A percentile compares a stretch with the other conserved stretches of the same genome.
Evolutionary conservation across 2,113 vertebrate species (phyloP).

Genomic region (Indicator maculatus): DNA sequence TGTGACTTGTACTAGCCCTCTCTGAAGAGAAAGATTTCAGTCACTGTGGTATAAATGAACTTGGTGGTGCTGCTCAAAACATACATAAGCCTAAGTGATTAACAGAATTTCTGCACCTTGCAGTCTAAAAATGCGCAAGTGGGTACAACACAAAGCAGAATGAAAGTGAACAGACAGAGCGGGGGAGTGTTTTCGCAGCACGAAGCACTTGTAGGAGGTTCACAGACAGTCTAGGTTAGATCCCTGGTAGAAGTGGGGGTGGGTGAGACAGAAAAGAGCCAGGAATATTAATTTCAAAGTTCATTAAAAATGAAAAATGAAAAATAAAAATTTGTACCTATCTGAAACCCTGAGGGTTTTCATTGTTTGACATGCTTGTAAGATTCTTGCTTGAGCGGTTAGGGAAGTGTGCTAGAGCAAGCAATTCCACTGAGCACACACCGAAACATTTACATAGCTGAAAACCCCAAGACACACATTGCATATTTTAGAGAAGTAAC

Average conservation of each 20-base stretch:
- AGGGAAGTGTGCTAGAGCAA: background rate
- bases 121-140: constrained; percentile 55
- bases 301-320: constrained; percentile 60
- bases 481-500: background rate
- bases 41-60: background rate
- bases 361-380: background rate
- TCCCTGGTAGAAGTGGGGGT: constrained; percentile 61
- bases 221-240: constrained; percentile 73
- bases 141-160: constrained; percentile 69
- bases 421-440: background rate
- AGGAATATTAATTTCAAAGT: constrained; percentile 61
- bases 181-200: constrained; percentile 70
- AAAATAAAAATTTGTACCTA: constrained; percentile 4
- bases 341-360: background rate
- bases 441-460: background rate
- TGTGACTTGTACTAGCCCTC: background rate
- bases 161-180: constrained; percentile 70
- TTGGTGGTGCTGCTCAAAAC: constrained; percentile 4
- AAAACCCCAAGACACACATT: background rate
- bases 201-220: constrained; percentile 60
- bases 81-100: background rate
- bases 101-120: constrained; percentile 42
- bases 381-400: background rate
- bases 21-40: background rate
- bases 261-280: constrained; percentile 52